These are phyloP conservation scores for Sycobia sp. DNA, from an alignment of 1,140 invertebrate genomes.

Conservation along the genomic window DNA sequence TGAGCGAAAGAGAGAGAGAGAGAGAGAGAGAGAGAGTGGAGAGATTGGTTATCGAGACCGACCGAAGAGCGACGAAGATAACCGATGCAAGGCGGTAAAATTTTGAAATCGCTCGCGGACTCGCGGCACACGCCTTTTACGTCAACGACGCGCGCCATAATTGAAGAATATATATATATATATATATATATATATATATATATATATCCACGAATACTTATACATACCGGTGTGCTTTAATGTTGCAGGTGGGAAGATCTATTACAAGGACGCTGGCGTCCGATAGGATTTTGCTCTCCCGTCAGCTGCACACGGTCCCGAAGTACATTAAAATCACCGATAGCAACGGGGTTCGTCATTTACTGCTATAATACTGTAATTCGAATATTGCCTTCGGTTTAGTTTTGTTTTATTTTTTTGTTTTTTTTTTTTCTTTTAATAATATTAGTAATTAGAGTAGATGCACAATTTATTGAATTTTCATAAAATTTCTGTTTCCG, in stretches of 20 bases:
- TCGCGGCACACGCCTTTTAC: background rate
- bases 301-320: slow-evolving; percentile 7
- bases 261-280: slow-evolving; percentile 41
- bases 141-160: background rate
- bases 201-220: background rate
- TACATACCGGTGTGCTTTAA: slow-evolving; percentile 17
- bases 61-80: background rate
- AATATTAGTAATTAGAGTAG: too few relatives aligned
- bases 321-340: slow-evolving; percentile 45
- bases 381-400: background rate
- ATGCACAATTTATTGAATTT: too few relatives aligned
- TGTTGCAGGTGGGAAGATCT: slow-evolving; percentile 44
- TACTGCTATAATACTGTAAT: background rate
- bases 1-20: background rate
- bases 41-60: background rate
- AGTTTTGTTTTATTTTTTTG: background rate
- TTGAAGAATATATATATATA: background rate
- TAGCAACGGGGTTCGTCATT: slow-evolving; percentile 43
- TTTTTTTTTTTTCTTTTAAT: background rate
- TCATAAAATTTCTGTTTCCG: too few relatives aligned
- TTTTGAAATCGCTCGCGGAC: slow-evolving; percentile 14
- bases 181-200: background rate
- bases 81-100: background rate
- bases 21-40: background rate
- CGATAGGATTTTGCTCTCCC: slow-evolving; percentile 17